Conservation (phyloP, 2,888 invertebrate species). For the Panorpa germanica region DNA sequence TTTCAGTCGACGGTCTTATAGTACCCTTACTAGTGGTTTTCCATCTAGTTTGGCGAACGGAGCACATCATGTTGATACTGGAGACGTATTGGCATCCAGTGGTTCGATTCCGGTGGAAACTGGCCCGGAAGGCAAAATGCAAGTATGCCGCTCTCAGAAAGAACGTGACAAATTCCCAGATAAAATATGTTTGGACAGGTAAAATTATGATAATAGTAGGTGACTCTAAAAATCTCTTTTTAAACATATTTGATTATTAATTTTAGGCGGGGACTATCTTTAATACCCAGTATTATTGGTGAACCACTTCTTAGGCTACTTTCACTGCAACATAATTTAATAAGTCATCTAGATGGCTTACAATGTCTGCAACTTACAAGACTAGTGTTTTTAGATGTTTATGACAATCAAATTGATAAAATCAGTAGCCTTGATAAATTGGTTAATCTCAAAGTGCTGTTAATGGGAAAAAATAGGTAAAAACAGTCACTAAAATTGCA, state of each 20-base stretch:
- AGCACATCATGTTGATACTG: slow-evolving; percentile 7
- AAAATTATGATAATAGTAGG: slow-evolving; percentile 9
- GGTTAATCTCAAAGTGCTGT: slow-evolving; percentile 61
- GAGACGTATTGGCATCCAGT: slow-evolving; percentile 9
- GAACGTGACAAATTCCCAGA: slow-evolving; percentile 75
- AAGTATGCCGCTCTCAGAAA: slow-evolving; percentile 47
- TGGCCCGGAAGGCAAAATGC: slow-evolving; percentile 27
- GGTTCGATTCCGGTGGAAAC: slow-evolving; percentile 18
- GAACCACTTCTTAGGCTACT: slow-evolving; percentile 65
- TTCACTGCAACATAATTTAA: slow-evolving; percentile 83
- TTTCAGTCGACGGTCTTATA: slow-evolving; percentile 22
- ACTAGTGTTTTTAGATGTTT: slow-evolving; percentile 82
- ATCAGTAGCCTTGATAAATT: slow-evolving; percentile 61
- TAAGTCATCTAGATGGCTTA: slow-evolving; percentile 52
- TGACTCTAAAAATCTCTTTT: slow-evolving; percentile 1
- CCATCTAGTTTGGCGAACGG: slow-evolving; percentile 9
- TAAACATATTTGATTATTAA: slow-evolving; percentile 16
- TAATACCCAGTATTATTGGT: slow-evolving; percentile 60
- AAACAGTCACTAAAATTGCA: too few relatives aligned
- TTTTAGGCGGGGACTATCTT: slow-evolving; percentile 64
- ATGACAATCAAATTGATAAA: slow-evolving; percentile 85
- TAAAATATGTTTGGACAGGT: slow-evolving; percentile 72
- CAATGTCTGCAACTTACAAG: slow-evolving; percentile 49
- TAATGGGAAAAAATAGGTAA: slow-evolving; percentile 82
- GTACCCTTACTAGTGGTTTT: slow-evolving; percentile 22